Evolutionary conservation across 2,888 invertebrate genomes (phyloP), one percentile per base, ranked within the genome.

Genomic region (Chrysomela aeneicollis): DNA sequence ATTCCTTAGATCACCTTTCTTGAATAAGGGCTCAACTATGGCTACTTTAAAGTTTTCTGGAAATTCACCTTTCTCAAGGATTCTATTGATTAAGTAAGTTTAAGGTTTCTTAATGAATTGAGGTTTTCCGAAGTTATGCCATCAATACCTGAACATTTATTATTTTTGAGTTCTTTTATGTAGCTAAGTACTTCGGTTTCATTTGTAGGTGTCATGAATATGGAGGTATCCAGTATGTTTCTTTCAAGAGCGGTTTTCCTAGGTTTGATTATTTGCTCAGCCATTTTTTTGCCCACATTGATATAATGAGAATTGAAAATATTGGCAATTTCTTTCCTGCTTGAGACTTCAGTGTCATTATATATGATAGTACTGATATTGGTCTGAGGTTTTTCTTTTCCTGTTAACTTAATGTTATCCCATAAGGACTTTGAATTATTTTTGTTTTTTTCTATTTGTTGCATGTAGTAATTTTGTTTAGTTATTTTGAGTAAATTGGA

Each of bases 211-310:
- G n/a, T n/a, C n/a, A n/a, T n/a, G n/a, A n/a, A n/a, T n/a, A 47
- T 47, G 47, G 19, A 18, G 19, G 47, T 47, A 47, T 47, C 17
- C 47, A 47, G 47, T 47, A 18, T 47, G 19, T 47, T 47, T 47
- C 47, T 47, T 47, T 47, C 19, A 17, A 47, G 18, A 47, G 19
- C 47, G 18, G 47, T 18, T 5, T 47, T 47, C 18, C 19, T 18
- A 18, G 47, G 19, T 47, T 47, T 47, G 19, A 47, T 47, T 5
- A 47, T 47, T 47, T 47, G 47, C 19, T 47, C 47, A 47, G 15
- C 17, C 47, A 47, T 18, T 47, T 19, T 10, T 47, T 47, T 17
- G 19, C 47, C 47, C 47, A 47, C 47, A 47, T 17, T 47, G 47
- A 18, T 19, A 47, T 47, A 47, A 19, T 47, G 17, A 47, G 47